Evolutionary conservation across 2,113 vertebrate species (phyloP), one percentile per base, ranked within the genome.

Genomic region (Brachyhypopomus occidentalis): DNA sequence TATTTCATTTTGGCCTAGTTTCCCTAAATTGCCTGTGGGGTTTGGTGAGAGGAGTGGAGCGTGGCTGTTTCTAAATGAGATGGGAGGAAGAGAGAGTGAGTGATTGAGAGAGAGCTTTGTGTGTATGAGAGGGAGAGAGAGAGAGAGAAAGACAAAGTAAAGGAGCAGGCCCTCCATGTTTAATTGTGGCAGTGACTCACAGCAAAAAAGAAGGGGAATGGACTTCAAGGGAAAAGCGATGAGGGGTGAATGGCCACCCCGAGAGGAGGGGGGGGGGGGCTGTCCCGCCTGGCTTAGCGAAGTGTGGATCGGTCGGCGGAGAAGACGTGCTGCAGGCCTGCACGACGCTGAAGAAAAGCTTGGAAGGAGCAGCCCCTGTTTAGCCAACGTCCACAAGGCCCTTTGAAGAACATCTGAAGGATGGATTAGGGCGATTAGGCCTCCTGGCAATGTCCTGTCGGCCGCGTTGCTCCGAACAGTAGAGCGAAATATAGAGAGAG

Each of bases 1-100:
- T 94, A 92, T 92, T 94, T 94, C 92, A 93, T 91, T 91, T 92
- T 92, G 93, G 85, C 92, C 93, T 91, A 93, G 86, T 93, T 92
- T 91, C 86, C 90, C 89, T 89, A 92, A 92, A 92, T 92, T 93
- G 90, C 92, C 91, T 90, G 81, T 92, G 92, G 92, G 92, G 90
- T 90, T 92, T 90, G 85, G 90, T 88, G 91, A 81, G 87, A 89
- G 89, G 89, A 91, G 86, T 86, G 83, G 84, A 91, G 90, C 89
- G 85, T 92, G 88, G 88, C 91, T 88, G 87, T 90, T 92, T 92
- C 92, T 93, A 92, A 91, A 93, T 86, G 81, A 83, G 81, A 80
- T 80, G 78, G 70, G 71, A 67, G 73, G 36, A 48, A 27, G 34
- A 60, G 34, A 45, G 79, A 69, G n/a, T 38, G 79, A 66, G 7